These are phyloP conservation scores for Crotalus tigris DNA, from an alignment of 2,113 vertebrate genomes.

Conservation along the genomic window DNA sequence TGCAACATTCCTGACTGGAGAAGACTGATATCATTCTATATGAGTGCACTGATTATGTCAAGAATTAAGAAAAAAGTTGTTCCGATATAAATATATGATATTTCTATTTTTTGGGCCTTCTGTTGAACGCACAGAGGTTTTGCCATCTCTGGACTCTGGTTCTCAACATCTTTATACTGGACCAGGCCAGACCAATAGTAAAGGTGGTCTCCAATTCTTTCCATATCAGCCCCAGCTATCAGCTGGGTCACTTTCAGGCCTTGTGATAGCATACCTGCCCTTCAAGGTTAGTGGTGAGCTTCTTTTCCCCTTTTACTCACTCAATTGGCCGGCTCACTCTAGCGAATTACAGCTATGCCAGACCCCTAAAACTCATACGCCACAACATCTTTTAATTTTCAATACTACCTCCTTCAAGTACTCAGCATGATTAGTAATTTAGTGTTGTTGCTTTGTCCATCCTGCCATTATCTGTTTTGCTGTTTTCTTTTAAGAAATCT, in stretches of 20 bases:
- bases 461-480: neutral
- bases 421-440: neutral
- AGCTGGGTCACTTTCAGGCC: neutral
- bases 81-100: neutral
- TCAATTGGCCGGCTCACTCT: neutral
- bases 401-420: neutral
- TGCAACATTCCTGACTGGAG: neutral
- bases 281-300: neutral
- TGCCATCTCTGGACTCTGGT: neutral
- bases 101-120: neutral
- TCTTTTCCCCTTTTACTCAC: neutral
- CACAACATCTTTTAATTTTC: neutral
- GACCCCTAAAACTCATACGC: neutral
- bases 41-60: neutral
- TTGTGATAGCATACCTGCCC: neutral
- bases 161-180: neutral
- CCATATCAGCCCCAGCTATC: neutral
- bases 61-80: neutral
- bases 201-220: neutral
- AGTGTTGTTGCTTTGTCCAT: neutral
- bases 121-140: neutral
- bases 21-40: neutral
- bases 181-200: neutral
- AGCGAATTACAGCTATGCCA: neutral
- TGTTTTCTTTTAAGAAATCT: neutral